Conservation (phyloP, 2,797 vertebrate species). For the Knipowitschia caucasica region DNA sequence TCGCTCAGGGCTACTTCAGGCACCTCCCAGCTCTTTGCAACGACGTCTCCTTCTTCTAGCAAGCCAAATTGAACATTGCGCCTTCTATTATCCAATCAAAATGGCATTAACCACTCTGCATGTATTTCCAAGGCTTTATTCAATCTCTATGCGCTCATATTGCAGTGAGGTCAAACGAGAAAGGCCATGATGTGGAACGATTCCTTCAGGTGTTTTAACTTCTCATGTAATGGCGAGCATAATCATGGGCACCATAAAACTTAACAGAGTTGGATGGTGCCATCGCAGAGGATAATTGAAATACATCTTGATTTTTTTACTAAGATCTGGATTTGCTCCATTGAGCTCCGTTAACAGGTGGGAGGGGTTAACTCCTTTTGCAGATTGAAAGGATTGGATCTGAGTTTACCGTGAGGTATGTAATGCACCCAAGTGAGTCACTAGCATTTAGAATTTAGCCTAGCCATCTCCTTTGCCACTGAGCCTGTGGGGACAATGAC, state of each 20-base stretch:
- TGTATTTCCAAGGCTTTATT: not conserved
- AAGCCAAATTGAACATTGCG: constrained; percentile 20
- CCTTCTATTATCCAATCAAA: constrained; percentile 49
- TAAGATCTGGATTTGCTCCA: no score
- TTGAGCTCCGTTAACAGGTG: no score
- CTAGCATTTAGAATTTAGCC: no score
- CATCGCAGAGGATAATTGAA: not conserved
- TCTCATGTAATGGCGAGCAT: constrained; percentile 31
- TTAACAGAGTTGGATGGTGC: not conserved
- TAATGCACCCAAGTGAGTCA: no score
- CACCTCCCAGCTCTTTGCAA: constrained; percentile 19
- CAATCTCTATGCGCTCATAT: constrained; percentile 1
- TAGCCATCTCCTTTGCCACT: no score
- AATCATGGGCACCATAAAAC: constrained; percentile 34
- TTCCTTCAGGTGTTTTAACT: constrained; percentile 21
- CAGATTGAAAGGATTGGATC: no score
- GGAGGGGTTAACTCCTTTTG: no score
- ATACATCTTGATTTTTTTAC: no score
- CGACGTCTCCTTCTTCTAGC: constrained; percentile 22
- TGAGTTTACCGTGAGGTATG: no score
- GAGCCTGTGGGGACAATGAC: no score
- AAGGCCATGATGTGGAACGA: constrained; percentile 20
- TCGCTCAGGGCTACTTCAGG: constrained; percentile 6
- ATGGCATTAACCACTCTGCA: constrained; percentile 36
- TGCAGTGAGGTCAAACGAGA: constrained; percentile 4